These are phyloP conservation scores for Megalurothrips usitatus DNA, from an alignment of 2,888 invertebrate genomes.

Conservation along the genomic window DNA sequence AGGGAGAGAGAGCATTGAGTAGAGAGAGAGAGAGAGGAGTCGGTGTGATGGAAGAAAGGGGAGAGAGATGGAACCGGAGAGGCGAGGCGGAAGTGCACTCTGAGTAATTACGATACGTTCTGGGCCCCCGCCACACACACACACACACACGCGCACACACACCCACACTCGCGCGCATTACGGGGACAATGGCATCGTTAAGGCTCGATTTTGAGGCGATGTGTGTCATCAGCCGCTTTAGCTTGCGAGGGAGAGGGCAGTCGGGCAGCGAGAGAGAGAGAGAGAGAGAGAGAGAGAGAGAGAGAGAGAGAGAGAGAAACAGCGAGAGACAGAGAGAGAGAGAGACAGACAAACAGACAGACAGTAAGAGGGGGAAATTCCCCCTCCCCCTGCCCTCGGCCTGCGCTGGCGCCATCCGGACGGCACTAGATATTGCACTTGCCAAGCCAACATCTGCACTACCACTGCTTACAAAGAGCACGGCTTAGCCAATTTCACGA, in stretches of 20 bases:
- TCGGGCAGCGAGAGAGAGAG: not conserved
- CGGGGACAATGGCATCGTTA: conserved; percentile 22
- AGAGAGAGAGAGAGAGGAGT: not conserved
- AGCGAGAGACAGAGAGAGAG: no score
- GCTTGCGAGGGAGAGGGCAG: not conserved
- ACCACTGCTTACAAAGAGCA: no score
- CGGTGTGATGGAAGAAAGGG: no score
- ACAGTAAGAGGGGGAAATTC: no score
- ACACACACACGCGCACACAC: no score
- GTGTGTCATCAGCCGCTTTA: conserved; percentile 5
- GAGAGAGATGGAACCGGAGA: not conserved
- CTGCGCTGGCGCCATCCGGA: no score
- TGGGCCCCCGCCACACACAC: no score
- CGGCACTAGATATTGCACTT: no score
- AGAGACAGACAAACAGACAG: no score
- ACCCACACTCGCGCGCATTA: not conserved
- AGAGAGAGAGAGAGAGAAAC: not conserved
- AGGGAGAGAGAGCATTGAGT: not conserved
- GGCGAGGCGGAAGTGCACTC: not conserved
- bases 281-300: not conserved
- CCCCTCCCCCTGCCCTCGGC: no score
- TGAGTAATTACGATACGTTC: conserved; percentile 16
- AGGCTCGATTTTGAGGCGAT: conserved; percentile 20
- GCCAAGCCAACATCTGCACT: no score
- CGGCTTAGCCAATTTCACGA: no score